Evolutionary conservation across 2,888 invertebrate genomes (phyloP), one percentile per base, ranked within the genome.

Genomic region (Resseliella maxima): DNA sequence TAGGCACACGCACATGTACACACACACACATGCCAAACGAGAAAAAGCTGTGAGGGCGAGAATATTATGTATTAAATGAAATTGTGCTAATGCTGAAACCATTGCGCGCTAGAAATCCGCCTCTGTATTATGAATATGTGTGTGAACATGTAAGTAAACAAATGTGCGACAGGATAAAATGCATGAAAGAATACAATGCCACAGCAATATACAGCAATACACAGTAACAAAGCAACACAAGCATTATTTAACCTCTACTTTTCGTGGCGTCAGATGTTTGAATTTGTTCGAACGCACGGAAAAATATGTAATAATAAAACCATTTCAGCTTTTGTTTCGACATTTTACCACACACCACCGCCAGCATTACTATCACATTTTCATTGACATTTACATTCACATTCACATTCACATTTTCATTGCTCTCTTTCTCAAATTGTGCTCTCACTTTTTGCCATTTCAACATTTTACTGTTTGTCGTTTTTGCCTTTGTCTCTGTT

Each of bases 131-230:
- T 12, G 59, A 12, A 24, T 50, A 21, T 8, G 27, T 59, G 59
- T 59, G 59, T 59, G 59, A 59, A 59, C 59, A 59, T 24, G 59
- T 24, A 59, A 59, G 59, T 59, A 59, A 59, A 59, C 59, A 59
- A 59, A 59, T 59, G 27, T 59, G 59, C 59, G 59, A 59, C 59
- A 59, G 27, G n/a, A 59, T 27, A 59, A 59, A n/a, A 59, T 59
- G 59, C 59, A 59, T 59, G 59, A 59, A 59, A 59, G 59, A 59
- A 59, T 59, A 59, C 59, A 59, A 59, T 59, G 59, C 59, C 59
- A 15, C 59, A 59, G 59, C 59, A 59, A 24, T 59, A 59, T 59
- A n/a, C n/a, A n/a, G n/a, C n/a, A n/a, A n/a, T n/a, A n/a, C n/a
- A n/a, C n/a, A n/a, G n/a, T n/a, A n/a, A n/a, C n/a, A n/a, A n/a